These are phyloP conservation scores for Hypomesus transpacificus DNA, from an alignment of 2,113 vertebrate species.

Conservation along the genomic window DNA sequence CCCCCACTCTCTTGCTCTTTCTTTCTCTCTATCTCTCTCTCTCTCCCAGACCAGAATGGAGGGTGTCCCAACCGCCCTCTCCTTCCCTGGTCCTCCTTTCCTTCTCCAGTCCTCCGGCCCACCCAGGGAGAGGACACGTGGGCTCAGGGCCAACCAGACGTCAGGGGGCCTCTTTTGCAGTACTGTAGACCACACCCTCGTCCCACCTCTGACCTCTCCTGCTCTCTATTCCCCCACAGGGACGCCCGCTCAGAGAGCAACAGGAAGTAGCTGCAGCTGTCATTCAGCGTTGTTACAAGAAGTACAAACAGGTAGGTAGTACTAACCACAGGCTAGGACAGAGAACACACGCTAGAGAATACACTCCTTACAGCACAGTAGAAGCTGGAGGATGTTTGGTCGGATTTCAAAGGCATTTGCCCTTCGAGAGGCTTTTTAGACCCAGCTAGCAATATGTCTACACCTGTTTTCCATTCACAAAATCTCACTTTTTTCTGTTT, in stretches of 20 bases:
- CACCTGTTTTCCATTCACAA: slow-evolving; percentile 31
- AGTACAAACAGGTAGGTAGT: slow-evolving; percentile 93
- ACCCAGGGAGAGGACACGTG: background rate
- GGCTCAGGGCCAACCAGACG: slow-evolving; percentile 30
- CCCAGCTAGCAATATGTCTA: background rate
- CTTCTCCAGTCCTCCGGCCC: slow-evolving; percentile 3
- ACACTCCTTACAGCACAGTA: background rate
- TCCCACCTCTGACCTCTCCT: slow-evolving; percentile 57
- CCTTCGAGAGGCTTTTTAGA: background rate
- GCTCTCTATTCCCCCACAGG: slow-evolving; percentile 73
- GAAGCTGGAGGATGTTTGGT: too few species aligned
- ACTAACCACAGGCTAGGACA: too few species aligned
- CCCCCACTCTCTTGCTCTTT: slow-evolving; percentile 18
- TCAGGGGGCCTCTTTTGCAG: slow-evolving; percentile 48
- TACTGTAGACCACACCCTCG: slow-evolving; percentile 10
- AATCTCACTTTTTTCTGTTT: slow-evolving; percentile 60
- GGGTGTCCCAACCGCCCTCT: slow-evolving; percentile 26
- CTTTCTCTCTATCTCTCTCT: slow-evolving; percentile 23
- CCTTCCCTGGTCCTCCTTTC: slow-evolving; percentile 11
- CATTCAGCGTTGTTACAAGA: slow-evolving; percentile 98
- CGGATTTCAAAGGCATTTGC: too few species aligned
- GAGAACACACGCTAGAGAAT: too few species aligned
- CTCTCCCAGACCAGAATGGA: slow-evolving; percentile 10
- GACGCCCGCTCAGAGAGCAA: slow-evolving; percentile 91
- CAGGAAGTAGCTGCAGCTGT: slow-evolving; percentile 96